Conservation (phyloP, 2,797 vertebrate species). For the Pseudotriccus pelzelni region DNA sequence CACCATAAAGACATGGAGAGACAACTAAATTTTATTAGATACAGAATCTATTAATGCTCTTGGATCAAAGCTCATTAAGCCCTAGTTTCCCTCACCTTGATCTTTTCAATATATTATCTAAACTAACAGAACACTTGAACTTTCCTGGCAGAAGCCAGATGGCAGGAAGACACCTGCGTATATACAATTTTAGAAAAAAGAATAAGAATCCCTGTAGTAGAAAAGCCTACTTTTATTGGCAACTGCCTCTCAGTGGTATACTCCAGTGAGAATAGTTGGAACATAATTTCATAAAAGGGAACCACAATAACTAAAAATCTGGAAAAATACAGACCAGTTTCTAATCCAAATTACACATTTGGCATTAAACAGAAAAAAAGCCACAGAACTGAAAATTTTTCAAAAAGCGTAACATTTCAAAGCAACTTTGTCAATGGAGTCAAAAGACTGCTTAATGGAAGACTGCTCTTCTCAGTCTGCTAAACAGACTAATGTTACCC, state of each 20-base stretch:
- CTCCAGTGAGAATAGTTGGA: fast-evolving
- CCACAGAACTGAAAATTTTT: not conserved
- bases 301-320: not conserved
- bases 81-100: not conserved
- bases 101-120: not conserved
- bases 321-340: not conserved
- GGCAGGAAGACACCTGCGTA: not conserved
- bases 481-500: not conserved
- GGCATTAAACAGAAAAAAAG: not conserved
- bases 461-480: not conserved
- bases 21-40: not conserved
- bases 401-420: not conserved
- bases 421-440: not conserved
- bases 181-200: not conserved
- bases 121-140: not conserved
- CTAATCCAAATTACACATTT: not conserved
- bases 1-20: not conserved
- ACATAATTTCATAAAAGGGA: not conserved
- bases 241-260: not conserved
- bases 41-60: not conserved
- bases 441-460: not conserved
- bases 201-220: not conserved
- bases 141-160: not conserved
- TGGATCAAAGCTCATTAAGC: not conserved
- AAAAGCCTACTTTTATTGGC: not conserved